phyloP scores from a whole-genome alignment of 2,797 vertebrate species.

The Peromyscus melanophrys region DNA sequence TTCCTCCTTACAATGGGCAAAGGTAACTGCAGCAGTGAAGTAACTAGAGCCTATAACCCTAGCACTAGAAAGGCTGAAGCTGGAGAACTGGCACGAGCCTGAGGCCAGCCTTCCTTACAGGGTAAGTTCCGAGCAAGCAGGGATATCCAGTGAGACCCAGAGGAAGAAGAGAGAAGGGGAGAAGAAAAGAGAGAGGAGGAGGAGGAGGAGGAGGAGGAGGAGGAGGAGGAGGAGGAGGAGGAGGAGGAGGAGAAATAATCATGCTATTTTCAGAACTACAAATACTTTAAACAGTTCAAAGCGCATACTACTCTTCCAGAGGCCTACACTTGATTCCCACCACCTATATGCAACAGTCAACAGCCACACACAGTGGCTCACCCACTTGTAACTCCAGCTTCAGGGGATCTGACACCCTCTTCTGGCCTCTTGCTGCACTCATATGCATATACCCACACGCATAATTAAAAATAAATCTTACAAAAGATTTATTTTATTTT shows the following conservation, averaged over 20 bases:
- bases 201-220: not conserved
- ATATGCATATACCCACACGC: too few relatives aligned
- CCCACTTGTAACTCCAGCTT: not conserved
- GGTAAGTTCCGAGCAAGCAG: not conserved
- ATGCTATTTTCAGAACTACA: not conserved
- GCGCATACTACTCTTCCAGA: not conserved
- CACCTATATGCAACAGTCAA: not conserved
- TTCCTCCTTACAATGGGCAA: not conserved
- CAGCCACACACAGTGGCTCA: not conserved
- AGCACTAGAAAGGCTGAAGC: not conserved
- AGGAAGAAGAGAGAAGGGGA: not conserved
- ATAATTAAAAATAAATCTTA: not conserved
- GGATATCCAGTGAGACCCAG: not conserved
- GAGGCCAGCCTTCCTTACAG: not conserved
- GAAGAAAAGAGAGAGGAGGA: not conserved
- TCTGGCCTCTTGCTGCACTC: not conserved
- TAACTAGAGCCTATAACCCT: not conserved
- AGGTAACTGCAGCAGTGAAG: not conserved
- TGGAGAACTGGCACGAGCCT: not conserved
- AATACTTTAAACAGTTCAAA: not conserved
- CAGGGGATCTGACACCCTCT: too few relatives aligned
- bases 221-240: too few relatives aligned
- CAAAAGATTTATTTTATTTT: not conserved
- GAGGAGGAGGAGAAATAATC: not conserved
- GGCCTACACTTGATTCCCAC: not conserved